These are phyloP conservation scores for Mystacides longicornis DNA, from an alignment of 2,888 invertebrate species.

Conservation along the genomic window DNA sequence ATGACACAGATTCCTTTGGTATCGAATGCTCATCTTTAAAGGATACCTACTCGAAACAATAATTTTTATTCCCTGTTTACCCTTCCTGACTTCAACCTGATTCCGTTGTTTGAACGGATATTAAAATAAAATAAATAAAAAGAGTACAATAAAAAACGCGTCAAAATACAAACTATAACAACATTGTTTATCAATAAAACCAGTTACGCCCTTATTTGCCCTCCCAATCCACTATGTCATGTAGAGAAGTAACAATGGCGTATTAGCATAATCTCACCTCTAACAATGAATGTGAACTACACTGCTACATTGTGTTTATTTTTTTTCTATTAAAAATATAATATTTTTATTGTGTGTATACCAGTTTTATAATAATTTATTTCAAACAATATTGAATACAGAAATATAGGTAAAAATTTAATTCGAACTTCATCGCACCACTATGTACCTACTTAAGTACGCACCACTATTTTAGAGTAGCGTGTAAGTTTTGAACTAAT, in stretches of 20 bases:
- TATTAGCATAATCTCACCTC: not conserved
- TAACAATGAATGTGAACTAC: not conserved
- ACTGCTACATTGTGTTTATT: too few species aligned
- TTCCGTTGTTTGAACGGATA: not conserved
- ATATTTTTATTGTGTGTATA: not conserved
- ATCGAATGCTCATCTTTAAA: too few species aligned
- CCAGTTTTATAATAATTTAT: not conserved
- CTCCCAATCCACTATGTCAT: not conserved
- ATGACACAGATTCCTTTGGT: too few species aligned
- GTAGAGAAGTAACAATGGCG: not conserved
- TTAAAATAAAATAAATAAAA: slow-evolving; percentile 2
- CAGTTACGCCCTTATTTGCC: not conserved
- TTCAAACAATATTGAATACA: too few species aligned
- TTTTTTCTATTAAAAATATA: not conserved
- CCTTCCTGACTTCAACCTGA: not conserved
- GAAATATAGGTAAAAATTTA: too few species aligned
- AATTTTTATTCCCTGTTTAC: too few species aligned
- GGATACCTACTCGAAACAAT: too few species aligned
- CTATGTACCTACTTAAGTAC: too few species aligned
- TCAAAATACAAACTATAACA: not conserved
- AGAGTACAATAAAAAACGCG: not conserved
- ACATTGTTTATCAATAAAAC: slow-evolving; percentile 6
- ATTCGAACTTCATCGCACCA: too few species aligned
- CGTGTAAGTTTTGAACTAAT: too few species aligned
- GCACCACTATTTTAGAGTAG: too few species aligned